These are phyloP conservation scores for Eptesicus fuscus DNA, from an alignment of 2,113 vertebrate genomes.

Conservation along the genomic window DNA sequence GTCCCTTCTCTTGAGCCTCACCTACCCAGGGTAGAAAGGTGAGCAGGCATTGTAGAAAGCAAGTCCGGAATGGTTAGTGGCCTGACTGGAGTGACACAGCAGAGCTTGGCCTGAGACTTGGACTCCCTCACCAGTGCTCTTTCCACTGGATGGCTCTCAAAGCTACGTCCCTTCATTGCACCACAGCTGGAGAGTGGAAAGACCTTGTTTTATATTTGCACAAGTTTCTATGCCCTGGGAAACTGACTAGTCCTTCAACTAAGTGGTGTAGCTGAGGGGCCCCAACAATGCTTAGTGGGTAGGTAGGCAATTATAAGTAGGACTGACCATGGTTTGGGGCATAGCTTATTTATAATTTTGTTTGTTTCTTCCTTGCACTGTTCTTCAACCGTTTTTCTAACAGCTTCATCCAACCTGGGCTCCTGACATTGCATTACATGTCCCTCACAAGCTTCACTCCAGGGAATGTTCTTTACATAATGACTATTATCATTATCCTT, in stretches of 20 bases:
- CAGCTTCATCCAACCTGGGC: not conserved
- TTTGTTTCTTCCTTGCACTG: not conserved
- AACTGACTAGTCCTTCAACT: not conserved
- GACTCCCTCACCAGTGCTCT: not conserved
- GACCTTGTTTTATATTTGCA: not conserved
- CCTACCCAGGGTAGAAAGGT: not conserved
- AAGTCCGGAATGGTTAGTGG: not conserved
- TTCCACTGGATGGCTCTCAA: not conserved
- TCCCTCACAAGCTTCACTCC: not conserved
- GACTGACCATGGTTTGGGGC: not conserved
- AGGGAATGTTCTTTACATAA: not conserved
- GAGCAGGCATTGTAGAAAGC: not conserved
- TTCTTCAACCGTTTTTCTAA: not conserved
- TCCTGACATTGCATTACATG: not conserved
- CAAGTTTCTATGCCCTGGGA: not conserved
- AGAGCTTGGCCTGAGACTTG: not conserved
- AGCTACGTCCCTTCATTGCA: not conserved
- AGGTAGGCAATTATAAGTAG: conserved; percentile 1
- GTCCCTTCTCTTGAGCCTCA: not conserved
- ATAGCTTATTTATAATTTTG: not conserved
- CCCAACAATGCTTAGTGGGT: not conserved
- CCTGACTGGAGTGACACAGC: too few relatives aligned
- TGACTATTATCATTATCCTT: not conserved
- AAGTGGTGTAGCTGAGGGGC: not conserved
- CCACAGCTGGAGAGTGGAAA: not conserved